Percentiles rank a stretch among this genome's conserved stretches.
phyloP scores from a whole-genome alignment of 2,888 invertebrate genomes.

The Diachrysia chrysitis region DNA sequence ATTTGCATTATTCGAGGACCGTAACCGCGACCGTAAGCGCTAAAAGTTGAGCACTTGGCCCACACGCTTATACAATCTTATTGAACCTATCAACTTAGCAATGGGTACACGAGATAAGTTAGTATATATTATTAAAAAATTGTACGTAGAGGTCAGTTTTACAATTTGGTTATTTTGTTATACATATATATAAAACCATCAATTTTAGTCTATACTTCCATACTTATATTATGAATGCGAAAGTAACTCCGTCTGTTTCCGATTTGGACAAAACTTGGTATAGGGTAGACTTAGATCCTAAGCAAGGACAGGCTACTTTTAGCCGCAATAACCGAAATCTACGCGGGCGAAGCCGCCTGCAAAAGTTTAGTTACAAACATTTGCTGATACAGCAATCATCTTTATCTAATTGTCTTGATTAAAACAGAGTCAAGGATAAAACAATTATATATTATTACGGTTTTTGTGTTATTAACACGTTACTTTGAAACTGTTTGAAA shows the following conservation, averaged over 20 bases:
- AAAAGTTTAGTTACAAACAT: background rate
- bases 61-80: background rate
- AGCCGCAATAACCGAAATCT: too few relatives aligned
- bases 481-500: background rate
- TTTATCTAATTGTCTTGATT: conserved; percentile 12
- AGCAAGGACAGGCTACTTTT: too few relatives aligned
- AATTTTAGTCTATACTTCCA: too few relatives aligned
- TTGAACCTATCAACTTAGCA: too few relatives aligned
- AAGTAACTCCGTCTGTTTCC: too few relatives aligned
- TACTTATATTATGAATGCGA: too few relatives aligned
- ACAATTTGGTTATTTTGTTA: background rate
- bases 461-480: conserved; percentile 10
- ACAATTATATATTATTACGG: conserved; percentile 34
- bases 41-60: background rate
- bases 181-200: background rate
- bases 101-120: background rate
- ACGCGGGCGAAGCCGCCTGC: too few relatives aligned
- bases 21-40: background rate
- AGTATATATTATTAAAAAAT: background rate
- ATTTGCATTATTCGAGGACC: background rate
- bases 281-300: too few relatives aligned
- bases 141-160: background rate
- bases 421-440: conserved; percentile 27
- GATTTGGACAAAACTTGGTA: too few relatives aligned
- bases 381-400: background rate